phyloP scores from a whole-genome alignment of 2,797 vertebrate species.

The Hafferia zeledoni region DNA sequence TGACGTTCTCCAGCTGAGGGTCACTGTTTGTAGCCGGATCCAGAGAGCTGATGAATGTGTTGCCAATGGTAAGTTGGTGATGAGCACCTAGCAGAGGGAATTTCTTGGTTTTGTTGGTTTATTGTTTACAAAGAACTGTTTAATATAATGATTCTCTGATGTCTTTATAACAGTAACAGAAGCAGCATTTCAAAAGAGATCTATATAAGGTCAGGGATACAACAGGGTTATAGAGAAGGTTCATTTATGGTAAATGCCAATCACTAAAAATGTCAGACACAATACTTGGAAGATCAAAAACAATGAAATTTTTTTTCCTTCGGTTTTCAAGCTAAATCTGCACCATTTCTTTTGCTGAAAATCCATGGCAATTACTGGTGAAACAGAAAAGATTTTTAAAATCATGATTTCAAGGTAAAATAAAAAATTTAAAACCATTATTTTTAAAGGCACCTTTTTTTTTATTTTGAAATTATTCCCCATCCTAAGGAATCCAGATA shows the following conservation, averaged over 20 bases:
- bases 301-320: neutral
- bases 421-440: neutral
- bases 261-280: neutral
- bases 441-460: neutral
- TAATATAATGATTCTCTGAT: constrained; percentile 26
- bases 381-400: neutral
- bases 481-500: neutral
- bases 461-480: neutral
- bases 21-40: accelerated
- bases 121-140: constrained; percentile 64
- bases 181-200: neutral
- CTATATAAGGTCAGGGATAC: neutral
- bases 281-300: constrained; percentile 47
- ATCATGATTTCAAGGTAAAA: neutral
- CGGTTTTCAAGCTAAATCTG: neutral
- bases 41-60: neutral
- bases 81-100: neutral
- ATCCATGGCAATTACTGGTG: neutral
- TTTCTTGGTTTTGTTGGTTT: constrained; percentile 33
- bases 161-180: constrained; percentile 35
- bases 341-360: neutral
- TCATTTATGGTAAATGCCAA: neutral
- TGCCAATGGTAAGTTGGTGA: neutral
- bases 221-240: neutral
- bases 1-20: neutral